Conservation (phyloP, 2,888 invertebrate species). For the Hirtodrosophila duncani region DNA sequence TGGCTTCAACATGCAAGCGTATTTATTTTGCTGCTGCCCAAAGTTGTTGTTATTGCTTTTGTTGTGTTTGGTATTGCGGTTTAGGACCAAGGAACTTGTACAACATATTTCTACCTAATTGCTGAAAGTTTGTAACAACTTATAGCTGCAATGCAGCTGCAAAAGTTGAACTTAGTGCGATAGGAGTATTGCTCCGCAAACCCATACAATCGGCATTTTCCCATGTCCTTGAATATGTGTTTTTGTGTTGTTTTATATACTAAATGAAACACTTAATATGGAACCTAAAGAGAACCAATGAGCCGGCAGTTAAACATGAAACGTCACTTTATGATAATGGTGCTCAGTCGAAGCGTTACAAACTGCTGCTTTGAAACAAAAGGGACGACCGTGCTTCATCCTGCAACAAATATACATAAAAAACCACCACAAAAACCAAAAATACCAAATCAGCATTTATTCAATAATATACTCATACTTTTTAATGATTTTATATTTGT, state of each 20-base stretch:
- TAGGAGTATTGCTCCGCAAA: too few species aligned
- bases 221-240: too few species aligned
- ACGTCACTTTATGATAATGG: too few species aligned
- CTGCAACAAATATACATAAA: too few species aligned
- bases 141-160: slow-evolving; percentile 60
- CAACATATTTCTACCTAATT: slow-evolving; percentile 60
- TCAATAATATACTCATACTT: too few species aligned
- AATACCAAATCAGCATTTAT: too few species aligned
- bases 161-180: slow-evolving; percentile 18
- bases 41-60: slow-evolving; percentile 25
- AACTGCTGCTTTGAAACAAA: too few species aligned
- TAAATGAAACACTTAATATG: slow-evolving; percentile 40
- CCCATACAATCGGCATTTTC: too few species aligned
- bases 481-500: too few species aligned
- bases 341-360: too few species aligned
- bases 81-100: slow-evolving; percentile 27
- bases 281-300: slow-evolving; percentile 32
- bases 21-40: slow-evolving; percentile 49
- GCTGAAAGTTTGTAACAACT: slow-evolving; percentile 58
- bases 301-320: slow-evolving; percentile 18
- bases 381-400: too few species aligned
- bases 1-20: slow-evolving; percentile 59
- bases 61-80: slow-evolving; percentile 21
- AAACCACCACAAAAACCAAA: too few species aligned
- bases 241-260: slow-evolving; percentile 13